Base-by-base conservation (phyloP, 2,797 vertebrate species). In the Leuciscus waleckii region DNA sequence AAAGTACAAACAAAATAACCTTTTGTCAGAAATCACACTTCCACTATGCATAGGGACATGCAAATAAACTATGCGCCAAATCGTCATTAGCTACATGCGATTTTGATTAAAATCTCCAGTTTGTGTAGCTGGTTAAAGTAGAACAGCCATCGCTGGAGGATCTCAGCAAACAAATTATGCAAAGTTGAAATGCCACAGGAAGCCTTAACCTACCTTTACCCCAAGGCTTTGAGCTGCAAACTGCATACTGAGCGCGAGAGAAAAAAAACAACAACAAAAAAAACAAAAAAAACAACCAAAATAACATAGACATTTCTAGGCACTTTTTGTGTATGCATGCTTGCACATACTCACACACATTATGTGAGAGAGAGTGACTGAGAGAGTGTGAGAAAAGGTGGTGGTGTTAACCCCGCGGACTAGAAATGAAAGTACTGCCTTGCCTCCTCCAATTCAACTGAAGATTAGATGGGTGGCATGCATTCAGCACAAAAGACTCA, bases 181-280 rank as follows among this genome's bases (percentile, higher is more conserved):
- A 88, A 88, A 89, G 81, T 87, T 86, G 85, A 89, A 88, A 88
- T 90, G 89, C 84, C 86, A 89, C 83, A 85, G 82, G 79, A 86
- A 76, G 86, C 79, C 85, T 82, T 89, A 87, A 86, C 85, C 84
- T 82, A 83, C 83, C 61, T 81, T 86, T 86, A 82, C 69, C 87
- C 86, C 61, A 74, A 81, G 87, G 87, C 84, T 88, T 49, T 75
- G 56, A 81, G 78, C 69, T 54, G 82, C 76, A 87, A 68, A 75
- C 81, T 86, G 89, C 83, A 79, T 81, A 85, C 79, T 74, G 76
- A 88, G 46, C 26, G 51, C 23, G 78, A 85, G 32, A 32, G 6
- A 51, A 21, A 77, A 73, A 69, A 71, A 73, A n/a, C 29, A 29
- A 29, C 29, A 29, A 29, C 29, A 80, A 56, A 67, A 80, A 26